Conservation (phyloP, 2,113 vertebrate genomes). For the Gnathonemus echidnorhynchus region DNA sequence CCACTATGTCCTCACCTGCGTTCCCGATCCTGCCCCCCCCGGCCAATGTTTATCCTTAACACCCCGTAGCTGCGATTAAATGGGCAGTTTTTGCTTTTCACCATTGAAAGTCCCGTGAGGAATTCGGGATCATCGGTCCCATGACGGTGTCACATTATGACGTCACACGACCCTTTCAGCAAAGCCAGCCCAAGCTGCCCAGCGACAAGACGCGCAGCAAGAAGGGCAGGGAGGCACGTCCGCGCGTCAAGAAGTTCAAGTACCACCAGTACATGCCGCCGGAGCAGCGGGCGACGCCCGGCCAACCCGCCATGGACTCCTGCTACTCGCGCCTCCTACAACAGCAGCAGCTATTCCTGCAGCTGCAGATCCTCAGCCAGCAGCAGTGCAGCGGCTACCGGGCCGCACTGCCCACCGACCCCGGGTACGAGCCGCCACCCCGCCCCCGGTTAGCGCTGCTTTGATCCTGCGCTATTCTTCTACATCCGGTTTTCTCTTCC, state of each 20-base stretch:
- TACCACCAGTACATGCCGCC: constrained; percentile 79
- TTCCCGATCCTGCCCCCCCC: not conserved
- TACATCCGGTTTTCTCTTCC: constrained; percentile 27
- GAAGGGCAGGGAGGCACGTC: constrained; percentile 72
- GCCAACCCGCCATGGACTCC: constrained; percentile 70
- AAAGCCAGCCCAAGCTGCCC: constrained; percentile 69
- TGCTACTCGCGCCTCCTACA: constrained; percentile 74
- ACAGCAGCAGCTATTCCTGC: constrained; percentile 74
- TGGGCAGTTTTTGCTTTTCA: not conserved
- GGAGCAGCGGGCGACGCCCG: constrained; percentile 71
- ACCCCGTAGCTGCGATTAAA: not conserved
- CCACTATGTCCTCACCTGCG: not conserved
- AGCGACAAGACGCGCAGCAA: constrained; percentile 70
- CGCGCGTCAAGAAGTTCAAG: constrained; percentile 73
- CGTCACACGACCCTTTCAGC: constrained; percentile 40
- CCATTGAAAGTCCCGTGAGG: not conserved
- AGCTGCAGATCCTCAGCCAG: constrained; percentile 73
- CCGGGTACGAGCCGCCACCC: constrained; percentile 66
- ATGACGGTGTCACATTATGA: not conserved
- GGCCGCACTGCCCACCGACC: constrained; percentile 67
- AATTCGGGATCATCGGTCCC: not conserved
- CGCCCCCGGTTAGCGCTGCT: not conserved
- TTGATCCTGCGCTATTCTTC: constrained; percentile 24
- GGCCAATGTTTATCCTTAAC: not conserved
- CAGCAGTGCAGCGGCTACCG: constrained; percentile 85